Evolutionary conservation across 1,140 invertebrate genomes (phyloP).

Genomic region (Latrodectus geometricus): DNA sequence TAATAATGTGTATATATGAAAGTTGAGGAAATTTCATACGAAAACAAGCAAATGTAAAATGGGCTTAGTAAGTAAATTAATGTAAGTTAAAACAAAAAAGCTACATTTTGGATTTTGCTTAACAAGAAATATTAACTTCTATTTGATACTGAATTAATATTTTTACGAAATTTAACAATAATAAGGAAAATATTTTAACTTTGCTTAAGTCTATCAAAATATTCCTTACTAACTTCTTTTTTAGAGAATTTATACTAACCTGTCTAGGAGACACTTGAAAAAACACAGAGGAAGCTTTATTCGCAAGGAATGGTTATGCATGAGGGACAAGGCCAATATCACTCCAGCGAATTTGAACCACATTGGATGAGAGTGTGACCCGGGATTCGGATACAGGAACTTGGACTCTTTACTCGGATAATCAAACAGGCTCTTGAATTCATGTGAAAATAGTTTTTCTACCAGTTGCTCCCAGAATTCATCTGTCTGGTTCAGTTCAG

Average conservation of each 20-base stretch:
- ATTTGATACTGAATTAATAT: too few relatives aligned
- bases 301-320: not conserved
- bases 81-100: too few relatives aligned
- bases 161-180: too few relatives aligned
- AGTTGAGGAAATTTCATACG: too few relatives aligned
- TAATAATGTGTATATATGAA: too few relatives aligned
- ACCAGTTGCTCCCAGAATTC: not conserved
- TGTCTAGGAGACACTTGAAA: constrained; percentile 11
- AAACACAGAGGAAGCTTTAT: not conserved
- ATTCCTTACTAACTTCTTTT: too few relatives aligned
- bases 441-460: not conserved
- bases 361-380: not conserved
- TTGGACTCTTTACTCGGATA: not conserved
- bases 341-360: not conserved
- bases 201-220: too few relatives aligned
- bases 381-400: not conserved
- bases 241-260: not conserved
- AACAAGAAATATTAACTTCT: too few relatives aligned
- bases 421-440: not conserved
- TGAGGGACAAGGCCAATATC: not conserved
- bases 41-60: too few relatives aligned
- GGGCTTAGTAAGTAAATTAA: too few relatives aligned
- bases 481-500: not conserved
- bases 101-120: too few relatives aligned
- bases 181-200: too few relatives aligned